A percentile compares a stretch with the other conserved stretches of the same genome.
Conservation (phyloP, 2,113 vertebrate species). For the Ceratotherium simum region DNA sequence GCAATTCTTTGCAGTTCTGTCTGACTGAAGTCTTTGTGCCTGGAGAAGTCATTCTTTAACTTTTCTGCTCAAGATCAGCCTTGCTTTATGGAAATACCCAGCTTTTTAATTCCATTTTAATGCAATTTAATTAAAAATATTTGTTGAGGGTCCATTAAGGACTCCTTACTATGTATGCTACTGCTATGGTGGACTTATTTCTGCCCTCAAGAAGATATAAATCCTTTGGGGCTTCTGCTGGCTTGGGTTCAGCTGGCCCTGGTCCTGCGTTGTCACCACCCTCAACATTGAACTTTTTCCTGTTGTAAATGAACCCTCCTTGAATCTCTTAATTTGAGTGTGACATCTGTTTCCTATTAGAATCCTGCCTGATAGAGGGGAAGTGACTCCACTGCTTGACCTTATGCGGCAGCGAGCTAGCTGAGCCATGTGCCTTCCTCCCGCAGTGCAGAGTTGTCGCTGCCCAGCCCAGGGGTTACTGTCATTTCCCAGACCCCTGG, state of each 20-base stretch:
- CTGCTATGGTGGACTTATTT: neutral
- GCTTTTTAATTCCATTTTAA: neutral
- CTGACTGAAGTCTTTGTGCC: slow-evolving; percentile 9
- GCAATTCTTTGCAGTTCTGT: neutral
- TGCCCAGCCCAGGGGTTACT: neutral
- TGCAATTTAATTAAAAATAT: slow-evolving; percentile 14
- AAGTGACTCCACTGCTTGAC: neutral
- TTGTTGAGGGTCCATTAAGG: neutral
- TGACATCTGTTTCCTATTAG: slow-evolving; percentile 39
- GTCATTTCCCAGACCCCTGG: neutral
- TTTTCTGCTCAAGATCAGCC: neutral
- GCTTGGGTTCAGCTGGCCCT: neutral
- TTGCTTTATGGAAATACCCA: slow-evolving; percentile 24
- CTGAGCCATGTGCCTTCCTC: neutral
- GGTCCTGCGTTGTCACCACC: neutral
- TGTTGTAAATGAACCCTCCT: neutral
- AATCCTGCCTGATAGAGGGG: neutral
- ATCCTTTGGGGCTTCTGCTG: neutral
- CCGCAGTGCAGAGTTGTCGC: neutral
- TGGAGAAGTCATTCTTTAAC: slow-evolving; percentile 34
- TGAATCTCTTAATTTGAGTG: neutral
- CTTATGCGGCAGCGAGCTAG: neutral
- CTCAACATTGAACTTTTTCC: neutral
- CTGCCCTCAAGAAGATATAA: neutral
- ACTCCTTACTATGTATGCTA: neutral